Percentiles rank a stretch among this genome's conserved stretches.
Conservation (phyloP, 2,888 invertebrate genomes). For the Imbricaverruca yamaguchii region DNA sequence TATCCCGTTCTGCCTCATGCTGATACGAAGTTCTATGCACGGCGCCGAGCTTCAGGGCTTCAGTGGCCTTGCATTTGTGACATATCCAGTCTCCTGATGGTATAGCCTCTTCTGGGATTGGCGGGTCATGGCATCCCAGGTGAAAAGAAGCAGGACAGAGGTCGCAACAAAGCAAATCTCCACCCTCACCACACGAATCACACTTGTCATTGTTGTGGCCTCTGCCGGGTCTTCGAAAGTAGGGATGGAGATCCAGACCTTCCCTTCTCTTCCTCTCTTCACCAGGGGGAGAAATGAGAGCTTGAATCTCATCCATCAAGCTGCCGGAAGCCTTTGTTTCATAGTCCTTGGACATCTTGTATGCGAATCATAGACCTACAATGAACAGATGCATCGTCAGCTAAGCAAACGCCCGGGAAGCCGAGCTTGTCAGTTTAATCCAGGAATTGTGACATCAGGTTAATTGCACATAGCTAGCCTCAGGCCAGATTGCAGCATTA, state of each 20-base stretch:
- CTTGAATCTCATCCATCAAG: conserved; percentile 57
- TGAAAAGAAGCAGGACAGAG: conserved; percentile 94
- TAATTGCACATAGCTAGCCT: too few relatives aligned
- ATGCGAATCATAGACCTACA: too few relatives aligned
- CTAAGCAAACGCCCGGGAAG: too few relatives aligned
- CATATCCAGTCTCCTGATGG: conserved; percentile 49
- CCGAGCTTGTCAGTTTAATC: too few relatives aligned
- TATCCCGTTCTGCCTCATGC: not conserved
- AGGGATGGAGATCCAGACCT: conserved; percentile 61
- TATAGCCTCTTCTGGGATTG: conserved; percentile 78
- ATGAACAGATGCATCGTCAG: too few relatives aligned
- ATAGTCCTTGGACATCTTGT: not conserved
- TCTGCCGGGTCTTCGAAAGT: conserved; percentile 75
- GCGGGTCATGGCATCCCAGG: conserved; percentile 91
- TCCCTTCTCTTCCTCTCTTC: conserved; percentile 52
- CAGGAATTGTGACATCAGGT: too few relatives aligned
- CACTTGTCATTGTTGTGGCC: conserved; percentile 89
- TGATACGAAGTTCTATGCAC: not conserved
- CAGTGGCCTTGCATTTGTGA: conserved; percentile 28
- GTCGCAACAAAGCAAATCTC: conserved; percentile 91
- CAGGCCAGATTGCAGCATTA: too few relatives aligned
- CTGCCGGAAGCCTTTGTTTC: not conserved
- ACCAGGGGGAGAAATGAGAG: conserved; percentile 76
- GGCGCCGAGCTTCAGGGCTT: conserved; percentile 17
- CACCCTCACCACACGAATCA: conserved; percentile 89